Conservation (phyloP, 2,797 vertebrate genomes). For the Dermochelys coriacea region DNA sequence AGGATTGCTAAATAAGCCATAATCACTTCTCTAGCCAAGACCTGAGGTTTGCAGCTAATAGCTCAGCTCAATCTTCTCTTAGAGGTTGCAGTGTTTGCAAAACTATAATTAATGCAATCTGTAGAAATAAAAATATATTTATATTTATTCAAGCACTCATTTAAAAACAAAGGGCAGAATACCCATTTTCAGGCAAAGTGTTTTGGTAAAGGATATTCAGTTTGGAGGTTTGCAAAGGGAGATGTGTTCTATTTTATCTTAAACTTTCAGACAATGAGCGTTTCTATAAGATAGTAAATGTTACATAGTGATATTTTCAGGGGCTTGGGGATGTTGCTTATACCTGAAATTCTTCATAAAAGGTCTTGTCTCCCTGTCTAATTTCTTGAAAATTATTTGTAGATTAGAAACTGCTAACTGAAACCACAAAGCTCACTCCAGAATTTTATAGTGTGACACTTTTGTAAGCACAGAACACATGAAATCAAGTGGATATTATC, state of each 20-base stretch:
- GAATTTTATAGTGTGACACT: background rate
- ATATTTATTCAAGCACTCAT: too few relatives aligned
- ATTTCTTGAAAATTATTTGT: conserved; percentile 47
- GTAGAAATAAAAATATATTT: conserved; percentile 76
- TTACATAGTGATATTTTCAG: background rate
- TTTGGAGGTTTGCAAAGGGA: conserved; percentile 48
- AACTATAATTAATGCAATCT: conserved; percentile 78
- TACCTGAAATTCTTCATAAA: conserved; percentile 78
- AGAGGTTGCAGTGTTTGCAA: conserved; percentile 59
- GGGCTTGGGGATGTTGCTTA: conserved; percentile 55
- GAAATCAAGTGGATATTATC: conserved; percentile 11
- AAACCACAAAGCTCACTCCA: background rate
- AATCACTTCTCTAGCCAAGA: conserved; percentile 63
- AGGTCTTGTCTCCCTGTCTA: conserved; percentile 34
- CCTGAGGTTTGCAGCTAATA: conserved; percentile 68
- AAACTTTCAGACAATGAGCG: conserved; percentile 16
- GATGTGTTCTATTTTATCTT: conserved; percentile 17
- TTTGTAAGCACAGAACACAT: background rate
- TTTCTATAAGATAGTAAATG: background rate
- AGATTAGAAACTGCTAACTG: conserved; percentile 55
- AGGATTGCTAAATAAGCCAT: conserved; percentile 62
- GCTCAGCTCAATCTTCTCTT: conserved; percentile 50
- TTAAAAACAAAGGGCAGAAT: conserved; percentile 52
- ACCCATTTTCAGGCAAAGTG: conserved; percentile 56
- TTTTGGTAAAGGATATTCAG: conserved; percentile 31